Evolutionary conservation across 2,113 vertebrate genomes (phyloP), one percentile per base, ranked within the genome.

Genomic region (Nothobranchius kuhntae): DNA sequence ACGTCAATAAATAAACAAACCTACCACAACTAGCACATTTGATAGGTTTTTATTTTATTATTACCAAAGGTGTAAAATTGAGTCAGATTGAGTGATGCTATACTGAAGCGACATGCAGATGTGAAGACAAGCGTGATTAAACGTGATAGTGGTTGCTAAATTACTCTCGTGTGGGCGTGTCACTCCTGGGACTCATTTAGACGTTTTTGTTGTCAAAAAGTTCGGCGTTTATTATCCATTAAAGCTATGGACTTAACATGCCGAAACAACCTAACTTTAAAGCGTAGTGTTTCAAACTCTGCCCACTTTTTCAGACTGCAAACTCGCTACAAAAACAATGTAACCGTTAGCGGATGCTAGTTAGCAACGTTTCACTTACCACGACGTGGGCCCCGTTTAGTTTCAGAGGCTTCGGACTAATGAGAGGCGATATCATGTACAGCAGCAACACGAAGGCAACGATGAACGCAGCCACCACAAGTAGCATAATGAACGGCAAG

Each of bases 321-420:
- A 26, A 44, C 53, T 35, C 56, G 46, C 54, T 45, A 7, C 0
- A 9, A 9, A 52, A 10, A 15, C 1, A 11, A 40, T 47, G 54
- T 30, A 40, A 40, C 9, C 38, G 38, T 40, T 7, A 40, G 38
- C 38, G 38, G 38, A 40, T 8, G 38, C 38, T 40, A 40, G 6
- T 7, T 40, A 40, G n/a, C 7, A 51, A 2, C 12, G 47, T 4
- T 61, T 24, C 56, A 93, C 97, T 99, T 91, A 98, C 97, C 96
- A 99, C 95, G 65, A 99, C 96, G 79, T 99, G 97, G 84, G 96
- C 95, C 72, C 96, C 96, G 59, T 96, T 94, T 70, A 98, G 89
- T 83, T 96, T 95, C 12, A 99, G 91, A 0, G 94, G 95, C 80
- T 96, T 98, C 82, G 97, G 96, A 77, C 95, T 97, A 80, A 96